Percentiles rank a stretch among this genome's conserved stretches.
Evolutionary conservation across 2,888 invertebrate genomes (phyloP).

Genomic region (Dusona sp.): DNA sequence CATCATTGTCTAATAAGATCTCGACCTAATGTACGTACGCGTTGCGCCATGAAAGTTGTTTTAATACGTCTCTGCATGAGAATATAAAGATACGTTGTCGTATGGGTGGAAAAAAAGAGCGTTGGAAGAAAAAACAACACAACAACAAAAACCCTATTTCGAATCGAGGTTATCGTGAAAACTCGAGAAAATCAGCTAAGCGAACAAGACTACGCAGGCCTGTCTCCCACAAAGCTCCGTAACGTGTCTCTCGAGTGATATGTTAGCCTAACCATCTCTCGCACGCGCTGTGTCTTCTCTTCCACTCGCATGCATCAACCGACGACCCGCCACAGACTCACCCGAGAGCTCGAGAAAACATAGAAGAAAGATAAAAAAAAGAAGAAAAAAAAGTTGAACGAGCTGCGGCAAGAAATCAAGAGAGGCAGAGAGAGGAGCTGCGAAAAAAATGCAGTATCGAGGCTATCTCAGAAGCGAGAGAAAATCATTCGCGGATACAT

Average conservation of each 20-base stretch:
- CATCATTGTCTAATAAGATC: conserved; percentile 47
- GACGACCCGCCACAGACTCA: conserved; percentile 65
- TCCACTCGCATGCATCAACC: conserved; percentile 68
- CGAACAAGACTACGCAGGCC: conserved; percentile 42
- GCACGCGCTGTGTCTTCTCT: conserved; percentile 53
- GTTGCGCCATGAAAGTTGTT: conserved; percentile 59
- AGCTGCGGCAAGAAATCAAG: conserved; percentile 45
- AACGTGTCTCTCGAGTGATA: conserved; percentile 27
- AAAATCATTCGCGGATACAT: conserved; percentile 66
- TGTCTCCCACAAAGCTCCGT: conserved; percentile 41
- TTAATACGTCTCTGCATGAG: conserved; percentile 1
- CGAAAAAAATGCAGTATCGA: conserved; percentile 57
- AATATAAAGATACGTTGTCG: not conserved
- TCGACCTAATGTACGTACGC: conserved; percentile 34
- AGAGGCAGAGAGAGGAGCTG: conserved; percentile 30
- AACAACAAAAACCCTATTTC: conserved; percentile 24
- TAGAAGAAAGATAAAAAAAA: conserved; percentile 55
- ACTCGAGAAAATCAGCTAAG: conserved; percentile 67
- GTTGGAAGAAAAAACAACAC: conserved; percentile 9
- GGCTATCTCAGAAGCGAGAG: conserved; percentile 67
- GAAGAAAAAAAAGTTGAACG: conserved; percentile 47
- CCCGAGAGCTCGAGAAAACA: conserved; percentile 47
- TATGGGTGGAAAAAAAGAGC: not conserved
- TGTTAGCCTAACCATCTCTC: conserved; percentile 36
- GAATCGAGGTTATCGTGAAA: conserved; percentile 70